These are phyloP conservation scores for Nasonia longicornis DNA, from an alignment of 1,140 invertebrate genomes.

Conservation along the genomic window DNA sequence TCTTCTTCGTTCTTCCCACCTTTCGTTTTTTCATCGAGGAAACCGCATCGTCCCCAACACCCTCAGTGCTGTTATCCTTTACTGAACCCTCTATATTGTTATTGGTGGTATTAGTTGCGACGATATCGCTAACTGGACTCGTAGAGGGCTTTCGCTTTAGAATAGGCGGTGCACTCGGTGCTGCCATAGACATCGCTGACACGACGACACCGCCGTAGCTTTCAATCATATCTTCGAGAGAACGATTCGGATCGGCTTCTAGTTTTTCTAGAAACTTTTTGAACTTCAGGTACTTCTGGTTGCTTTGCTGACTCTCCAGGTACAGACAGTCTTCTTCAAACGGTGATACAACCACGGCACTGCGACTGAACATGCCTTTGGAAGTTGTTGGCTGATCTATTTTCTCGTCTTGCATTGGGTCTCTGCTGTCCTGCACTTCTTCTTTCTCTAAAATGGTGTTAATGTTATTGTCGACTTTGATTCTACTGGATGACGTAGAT, in stretches of 20 bases:
- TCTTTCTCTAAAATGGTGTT: neutral
- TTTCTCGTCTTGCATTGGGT: neutral
- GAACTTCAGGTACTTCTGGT: constrained; percentile 31
- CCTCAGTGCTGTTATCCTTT: constrained; percentile 5
- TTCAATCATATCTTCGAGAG: constrained; percentile 54
- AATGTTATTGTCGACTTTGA: neutral
- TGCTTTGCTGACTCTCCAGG: constrained; percentile 37
- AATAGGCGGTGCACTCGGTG: constrained; percentile 54
- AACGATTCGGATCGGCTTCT: constrained; percentile 33
- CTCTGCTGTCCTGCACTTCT: neutral
- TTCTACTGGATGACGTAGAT: neutral
- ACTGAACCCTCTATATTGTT: constrained; percentile 61
- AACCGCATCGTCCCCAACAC: constrained; percentile 24
- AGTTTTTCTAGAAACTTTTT: constrained; percentile 44
- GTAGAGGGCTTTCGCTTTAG: constrained; percentile 58
- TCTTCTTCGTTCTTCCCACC: constrained; percentile 58
- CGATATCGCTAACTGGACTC: constrained; percentile 61
- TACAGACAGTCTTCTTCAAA: constrained; percentile 45
- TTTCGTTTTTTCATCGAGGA: constrained; percentile 55
- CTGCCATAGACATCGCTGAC: constrained; percentile 27
- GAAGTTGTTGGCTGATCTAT: constrained; percentile 12
- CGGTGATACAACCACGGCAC: neutral
- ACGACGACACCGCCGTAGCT: constrained; percentile 51
- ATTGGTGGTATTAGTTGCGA: constrained; percentile 58
- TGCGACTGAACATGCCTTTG: neutral